A percentile compares a stretch with the other conserved stretches of the same genome.
phyloP scores from a whole-genome alignment of 1,140 invertebrate species.

The Macrosteles quadrilineatus region DNA sequence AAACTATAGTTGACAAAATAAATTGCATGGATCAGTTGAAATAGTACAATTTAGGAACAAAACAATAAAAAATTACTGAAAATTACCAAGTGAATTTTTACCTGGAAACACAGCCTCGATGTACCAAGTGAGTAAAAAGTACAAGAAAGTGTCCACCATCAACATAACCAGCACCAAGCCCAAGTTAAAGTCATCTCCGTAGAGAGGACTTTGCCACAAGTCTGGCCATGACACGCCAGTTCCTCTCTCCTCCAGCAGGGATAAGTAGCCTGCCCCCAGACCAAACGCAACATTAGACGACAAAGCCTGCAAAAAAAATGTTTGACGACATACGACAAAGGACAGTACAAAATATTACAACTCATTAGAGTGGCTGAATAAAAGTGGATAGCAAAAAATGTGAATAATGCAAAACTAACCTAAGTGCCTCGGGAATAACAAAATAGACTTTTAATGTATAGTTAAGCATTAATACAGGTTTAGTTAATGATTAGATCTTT shows the following conservation, averaged over 20 bases:
- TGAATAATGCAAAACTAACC: too few relatives aligned
- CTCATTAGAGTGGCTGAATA: neutral
- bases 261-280: conserved; percentile 60
- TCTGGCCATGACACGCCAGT: conserved; percentile 61
- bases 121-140: conserved; percentile 58
- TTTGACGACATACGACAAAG: too few relatives aligned
- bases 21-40: too few relatives aligned
- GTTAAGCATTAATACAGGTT: too few relatives aligned
- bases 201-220: conserved; percentile 47
- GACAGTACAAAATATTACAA: neutral
- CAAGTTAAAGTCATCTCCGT: conserved; percentile 52
- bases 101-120: conserved; percentile 66
- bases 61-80: too few relatives aligned
- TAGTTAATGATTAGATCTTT: too few relatives aligned
- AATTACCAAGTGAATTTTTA: too few relatives aligned
- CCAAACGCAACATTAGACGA: conserved; percentile 64
- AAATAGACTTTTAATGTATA: too few relatives aligned
- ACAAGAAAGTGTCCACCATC: conserved; percentile 54
- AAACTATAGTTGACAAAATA: too few relatives aligned
- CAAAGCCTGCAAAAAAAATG: conserved; percentile 50
- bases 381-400: neutral
- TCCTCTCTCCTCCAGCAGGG: conserved; percentile 59
- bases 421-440: too few relatives aligned
- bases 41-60: too few relatives aligned
- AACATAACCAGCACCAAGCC: conserved; percentile 56